Evolutionary conservation across 1,140 invertebrate genomes (phyloP).

Genomic region (Cydia strobilella): DNA sequence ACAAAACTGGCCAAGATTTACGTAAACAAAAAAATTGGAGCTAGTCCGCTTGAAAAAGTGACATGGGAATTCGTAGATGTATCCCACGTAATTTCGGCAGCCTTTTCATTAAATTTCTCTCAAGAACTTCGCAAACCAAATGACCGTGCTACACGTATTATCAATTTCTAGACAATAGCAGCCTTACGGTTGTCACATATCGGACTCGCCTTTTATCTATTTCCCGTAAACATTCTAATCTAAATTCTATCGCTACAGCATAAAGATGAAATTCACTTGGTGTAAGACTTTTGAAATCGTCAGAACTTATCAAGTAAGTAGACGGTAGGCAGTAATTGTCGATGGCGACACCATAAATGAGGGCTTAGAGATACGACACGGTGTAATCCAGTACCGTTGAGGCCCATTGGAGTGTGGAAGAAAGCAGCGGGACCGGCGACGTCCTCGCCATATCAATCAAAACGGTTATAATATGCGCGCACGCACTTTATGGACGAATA

Average conservation of each 20-base stretch:
- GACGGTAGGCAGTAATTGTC: constrained; percentile 56
- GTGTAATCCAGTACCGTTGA: constrained; percentile 76
- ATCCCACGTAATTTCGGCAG: constrained; percentile 34
- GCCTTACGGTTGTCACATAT: constrained; percentile 34
- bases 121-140: constrained; percentile 40
- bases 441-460: constrained; percentile 75
- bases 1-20: background rate
- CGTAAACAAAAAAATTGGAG: constrained; percentile 10
- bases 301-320: constrained; percentile 36
- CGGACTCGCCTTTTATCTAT: constrained; percentile 7
- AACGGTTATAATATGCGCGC: constrained; percentile 67
- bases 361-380: constrained; percentile 66
- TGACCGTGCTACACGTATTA: constrained; percentile 51
- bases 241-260: constrained; percentile 24
- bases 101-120: constrained; percentile 53
- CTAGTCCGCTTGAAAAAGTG: background rate
- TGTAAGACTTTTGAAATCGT: constrained; percentile 42
- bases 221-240: constrained; percentile 35
- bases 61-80: background rate
- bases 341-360: constrained; percentile 72
- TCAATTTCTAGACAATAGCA: constrained; percentile 61
- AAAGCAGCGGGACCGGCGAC: constrained; percentile 70
- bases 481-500: constrained; percentile 30
- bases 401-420: constrained; percentile 70
- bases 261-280: constrained; percentile 43